phyloP scores from a whole-genome alignment of 1,140 invertebrate genomes.

The Cydia amplana region DNA sequence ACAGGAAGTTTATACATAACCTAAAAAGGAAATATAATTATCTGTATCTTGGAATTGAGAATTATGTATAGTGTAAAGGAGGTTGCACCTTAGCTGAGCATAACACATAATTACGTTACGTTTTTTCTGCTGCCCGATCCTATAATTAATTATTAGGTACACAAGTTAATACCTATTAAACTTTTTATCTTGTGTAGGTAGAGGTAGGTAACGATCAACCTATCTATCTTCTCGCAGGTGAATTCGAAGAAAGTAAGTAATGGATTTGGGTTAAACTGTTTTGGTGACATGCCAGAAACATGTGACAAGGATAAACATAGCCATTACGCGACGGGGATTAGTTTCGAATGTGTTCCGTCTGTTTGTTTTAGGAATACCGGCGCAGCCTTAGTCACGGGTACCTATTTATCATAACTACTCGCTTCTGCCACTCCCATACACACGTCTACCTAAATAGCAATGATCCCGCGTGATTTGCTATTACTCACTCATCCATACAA shows the following conservation, averaged over 20 bases:
- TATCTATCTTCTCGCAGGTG: not conserved
- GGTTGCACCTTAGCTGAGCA: too few relatives aligned
- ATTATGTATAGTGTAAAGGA: too few relatives aligned
- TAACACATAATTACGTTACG: too few relatives aligned
- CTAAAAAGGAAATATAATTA: too few relatives aligned
- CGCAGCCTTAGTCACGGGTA: not conserved
- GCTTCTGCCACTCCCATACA: too few relatives aligned
- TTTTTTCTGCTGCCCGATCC: too few relatives aligned
- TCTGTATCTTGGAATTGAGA: too few relatives aligned
- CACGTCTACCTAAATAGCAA: too few relatives aligned
- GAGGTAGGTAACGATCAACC: not conserved
- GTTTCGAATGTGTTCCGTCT: not conserved
- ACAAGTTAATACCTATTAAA: not conserved
- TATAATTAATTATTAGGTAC: too few relatives aligned
- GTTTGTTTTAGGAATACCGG: not conserved
- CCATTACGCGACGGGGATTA: not conserved
- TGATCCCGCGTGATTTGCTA: too few relatives aligned
- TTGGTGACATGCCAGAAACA: not conserved
- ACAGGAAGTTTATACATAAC: too few relatives aligned
- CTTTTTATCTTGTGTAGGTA: not conserved
- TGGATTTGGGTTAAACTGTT: conserved; percentile 3
- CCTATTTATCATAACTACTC: not conserved
- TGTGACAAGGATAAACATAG: not conserved
- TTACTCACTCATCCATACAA: too few relatives aligned
- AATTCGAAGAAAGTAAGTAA: not conserved